These are phyloP conservation scores for Dipodomys ordii DNA, from an alignment of 2,113 vertebrate genomes.

Conservation along the genomic window DNA sequence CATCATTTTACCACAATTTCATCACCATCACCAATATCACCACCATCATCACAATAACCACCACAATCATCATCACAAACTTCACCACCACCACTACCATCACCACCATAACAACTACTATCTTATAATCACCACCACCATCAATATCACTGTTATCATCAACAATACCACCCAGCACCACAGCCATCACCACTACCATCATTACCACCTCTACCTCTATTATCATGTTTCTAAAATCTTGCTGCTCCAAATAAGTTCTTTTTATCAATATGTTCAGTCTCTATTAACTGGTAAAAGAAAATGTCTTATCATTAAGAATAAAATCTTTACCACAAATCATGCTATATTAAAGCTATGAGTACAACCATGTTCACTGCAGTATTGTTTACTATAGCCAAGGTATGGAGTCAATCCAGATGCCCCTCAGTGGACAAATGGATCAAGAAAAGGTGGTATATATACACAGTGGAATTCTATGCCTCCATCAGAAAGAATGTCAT, in stretches of 20 bases:
- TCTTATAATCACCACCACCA: background rate
- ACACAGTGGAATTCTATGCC: too few relatives aligned
- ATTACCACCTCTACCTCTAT: background rate
- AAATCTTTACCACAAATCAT: background rate
- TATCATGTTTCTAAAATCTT: background rate
- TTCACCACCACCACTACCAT: background rate
- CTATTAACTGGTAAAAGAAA: conserved; percentile 25
- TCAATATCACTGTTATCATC: background rate
- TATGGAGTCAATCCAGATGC: too few relatives aligned
- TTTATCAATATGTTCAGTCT: background rate
- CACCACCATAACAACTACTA: background rate
- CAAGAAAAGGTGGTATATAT: too few relatives aligned
- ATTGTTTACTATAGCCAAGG: too few relatives aligned
- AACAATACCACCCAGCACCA: background rate
- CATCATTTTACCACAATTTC: background rate
- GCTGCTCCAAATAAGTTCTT: background rate
- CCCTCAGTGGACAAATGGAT: too few relatives aligned
- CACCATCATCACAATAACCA: background rate
- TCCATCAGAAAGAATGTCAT: too few relatives aligned
- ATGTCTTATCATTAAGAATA: background rate
- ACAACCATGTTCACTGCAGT: too few relatives aligned
- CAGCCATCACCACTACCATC: background rate
- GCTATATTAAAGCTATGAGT: too few relatives aligned
- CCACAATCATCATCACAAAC: background rate
- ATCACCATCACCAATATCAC: background rate